Conservation (phyloP, 2,888 invertebrate species). For the Byasa hedistus region DNA sequence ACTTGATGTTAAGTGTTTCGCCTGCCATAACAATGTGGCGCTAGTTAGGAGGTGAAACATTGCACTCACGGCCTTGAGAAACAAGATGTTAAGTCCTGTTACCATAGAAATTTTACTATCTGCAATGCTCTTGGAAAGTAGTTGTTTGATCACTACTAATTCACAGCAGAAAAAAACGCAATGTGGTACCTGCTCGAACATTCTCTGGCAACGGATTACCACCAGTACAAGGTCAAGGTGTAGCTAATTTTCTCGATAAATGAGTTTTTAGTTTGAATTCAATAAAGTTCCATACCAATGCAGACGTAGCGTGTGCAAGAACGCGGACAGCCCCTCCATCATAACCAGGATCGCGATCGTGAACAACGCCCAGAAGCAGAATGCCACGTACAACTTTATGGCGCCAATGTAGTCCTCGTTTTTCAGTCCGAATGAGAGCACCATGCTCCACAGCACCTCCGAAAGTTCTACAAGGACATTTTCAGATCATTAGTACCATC, state of each 20-base stretch:
- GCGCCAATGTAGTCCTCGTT: conserved; percentile 85
- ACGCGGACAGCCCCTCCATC: conserved; percentile 99
- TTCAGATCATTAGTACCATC: background rate
- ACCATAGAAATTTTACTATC: too few relatives aligned
- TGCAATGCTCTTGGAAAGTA: too few relatives aligned
- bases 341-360: conserved; percentile 97
- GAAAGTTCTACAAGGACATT: conserved; percentile 82
- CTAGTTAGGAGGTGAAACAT: too few relatives aligned
- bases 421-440: conserved; percentile 86
- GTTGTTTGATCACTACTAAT: too few relatives aligned
- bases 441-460: conserved; percentile 96
- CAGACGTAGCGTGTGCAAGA: conserved; percentile 97
- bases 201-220: too few relatives aligned
- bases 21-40: too few relatives aligned
- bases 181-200: too few relatives aligned
- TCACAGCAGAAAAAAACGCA: too few relatives aligned
- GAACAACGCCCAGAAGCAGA: conserved; percentile 93
- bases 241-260: background rate
- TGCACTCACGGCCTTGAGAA: too few relatives aligned
- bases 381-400: conserved; percentile 88
- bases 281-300: conserved; percentile 85
- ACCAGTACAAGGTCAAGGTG: background rate
- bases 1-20: too few relatives aligned
- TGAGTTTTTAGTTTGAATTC: background rate
- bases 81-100: too few relatives aligned